Base-by-base conservation (phyloP, 2,888 invertebrate genomes). In the Lepidochitona cinerea region DNA sequence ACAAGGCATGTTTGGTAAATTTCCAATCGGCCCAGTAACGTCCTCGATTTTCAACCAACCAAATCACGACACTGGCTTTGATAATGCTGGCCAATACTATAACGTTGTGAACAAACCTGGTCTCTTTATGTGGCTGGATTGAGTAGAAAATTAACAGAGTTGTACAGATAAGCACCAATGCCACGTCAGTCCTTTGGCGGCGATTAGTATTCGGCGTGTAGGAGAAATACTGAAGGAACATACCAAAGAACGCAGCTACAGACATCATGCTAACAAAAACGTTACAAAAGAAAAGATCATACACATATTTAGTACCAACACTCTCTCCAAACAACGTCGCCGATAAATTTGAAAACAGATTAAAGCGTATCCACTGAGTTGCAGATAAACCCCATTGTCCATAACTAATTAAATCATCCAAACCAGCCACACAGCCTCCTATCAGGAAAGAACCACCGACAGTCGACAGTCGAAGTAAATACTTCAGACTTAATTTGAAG, bases 351-450 rank as follows among this genome's bases (percentile, higher is more conserved):
- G 77, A 79, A 5, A 72, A 49, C 0, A 86, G 79, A 64, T 88
- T 88, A 67, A 88, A 88, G 37, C 75, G 76, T n/a, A 83, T 73
- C 87, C 87, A 88, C 70, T 86, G 84, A 26, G 72, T 65, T 6
- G 85, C 85, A 6, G 87, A 83, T 3, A 86, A 68, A 36, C 85
- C 79, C 75, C 81, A 81, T 1, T 33, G 29, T 1, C 81, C 82
- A 66, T 86, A 87, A 23, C 72, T 80, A 37, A 69, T 37, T 41
- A 75, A 78, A 70, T 87, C 86, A 32, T 83, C 81, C 9, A 73
- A 67, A n/a, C 83, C 81, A n/a, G 84, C 84, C 33, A 84, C 37
- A 3, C 72, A 29, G 6, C 80, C n/a, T 7, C 82, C 87, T 1
- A 71, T 9, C 2, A 29, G 12, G 9, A 59, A 59, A 1, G 26